These are phyloP conservation scores for Mesorhabditis sp. DNA, from an alignment of 2,888 invertebrate genomes.

Conservation along the genomic window DNA sequence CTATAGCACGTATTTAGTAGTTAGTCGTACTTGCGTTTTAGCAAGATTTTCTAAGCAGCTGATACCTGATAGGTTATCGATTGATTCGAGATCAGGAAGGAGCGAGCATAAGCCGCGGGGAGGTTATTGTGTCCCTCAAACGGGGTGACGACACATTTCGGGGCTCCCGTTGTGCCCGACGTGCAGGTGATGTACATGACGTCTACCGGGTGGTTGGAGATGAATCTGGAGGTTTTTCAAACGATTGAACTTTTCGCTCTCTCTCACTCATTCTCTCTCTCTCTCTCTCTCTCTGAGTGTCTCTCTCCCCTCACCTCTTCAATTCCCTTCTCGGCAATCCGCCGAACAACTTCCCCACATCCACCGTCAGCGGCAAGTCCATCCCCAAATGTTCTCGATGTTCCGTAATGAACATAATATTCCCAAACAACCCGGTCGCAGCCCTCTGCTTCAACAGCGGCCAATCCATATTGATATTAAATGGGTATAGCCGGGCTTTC, in stretches of 20 bases:
- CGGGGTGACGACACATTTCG: constrained; percentile 42
- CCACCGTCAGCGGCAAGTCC: neutral
- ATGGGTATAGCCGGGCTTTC: neutral
- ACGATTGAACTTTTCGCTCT: neutral
- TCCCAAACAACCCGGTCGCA: neutral
- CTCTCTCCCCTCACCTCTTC: too few relatives aligned
- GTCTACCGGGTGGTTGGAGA: constrained; percentile 13
- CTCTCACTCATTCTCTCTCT: neutral
- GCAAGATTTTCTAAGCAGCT: too few relatives aligned
- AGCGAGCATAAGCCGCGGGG: constrained; percentile 29
- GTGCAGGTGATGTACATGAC: constrained; percentile 44
- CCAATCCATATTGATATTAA: constrained; percentile 5
- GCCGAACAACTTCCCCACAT: neutral
- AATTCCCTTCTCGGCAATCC: too few relatives aligned
- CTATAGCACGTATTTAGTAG: constrained; percentile 7
- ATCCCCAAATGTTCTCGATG: neutral
- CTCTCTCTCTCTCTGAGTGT: too few relatives aligned
- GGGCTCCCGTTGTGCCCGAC: constrained; percentile 48
- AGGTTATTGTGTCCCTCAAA: constrained; percentile 41
- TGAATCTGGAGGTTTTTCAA: neutral
- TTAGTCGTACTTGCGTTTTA: too few relatives aligned
- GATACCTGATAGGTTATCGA: constrained; percentile 37
- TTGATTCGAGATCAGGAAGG: constrained; percentile 20
- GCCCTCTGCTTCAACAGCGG: constrained; percentile 6
- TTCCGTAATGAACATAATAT: neutral